Percentiles rank a stretch among this genome's conserved stretches.
phyloP scores from a whole-genome alignment of 2,797 vertebrate species.

The Gobionotothen gibberifrons region DNA sequence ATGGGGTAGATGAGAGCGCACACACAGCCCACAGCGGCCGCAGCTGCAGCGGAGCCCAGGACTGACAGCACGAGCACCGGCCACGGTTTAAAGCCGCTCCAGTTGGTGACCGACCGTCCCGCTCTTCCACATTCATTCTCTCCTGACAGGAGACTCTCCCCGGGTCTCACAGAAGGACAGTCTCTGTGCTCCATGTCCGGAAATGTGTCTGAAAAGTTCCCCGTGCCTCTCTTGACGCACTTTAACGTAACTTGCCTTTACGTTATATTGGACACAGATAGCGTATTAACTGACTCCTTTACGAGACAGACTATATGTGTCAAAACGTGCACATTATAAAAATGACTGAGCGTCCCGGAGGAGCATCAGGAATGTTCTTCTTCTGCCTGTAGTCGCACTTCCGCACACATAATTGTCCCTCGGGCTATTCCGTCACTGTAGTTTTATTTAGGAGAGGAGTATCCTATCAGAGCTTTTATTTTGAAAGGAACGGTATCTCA shows the following conservation, averaged over 20 bases:
- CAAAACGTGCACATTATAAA: fast-evolving
- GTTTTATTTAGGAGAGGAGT: not conserved
- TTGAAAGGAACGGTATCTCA: not conserved
- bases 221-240: not conserved
- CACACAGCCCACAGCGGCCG: slow-evolving; percentile 67
- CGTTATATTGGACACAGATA: not conserved
- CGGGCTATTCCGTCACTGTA: slow-evolving; percentile 4
- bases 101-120: not conserved
- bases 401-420: slow-evolving; percentile 45
- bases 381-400: slow-evolving; percentile 25
- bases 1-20: slow-evolving; percentile 79
- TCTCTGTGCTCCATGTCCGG: not conserved
- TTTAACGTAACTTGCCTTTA: too few species aligned
- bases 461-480: slow-evolving; percentile 21
- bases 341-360: too few species aligned
- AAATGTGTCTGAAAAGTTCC: not conserved
- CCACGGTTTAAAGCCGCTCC: slow-evolving; percentile 51
- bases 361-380: not conserved
- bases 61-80: slow-evolving; percentile 58
- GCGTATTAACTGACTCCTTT: not conserved
- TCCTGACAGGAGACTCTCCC: not conserved
- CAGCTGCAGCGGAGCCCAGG: slow-evolving; percentile 59
- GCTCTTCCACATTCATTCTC: not conserved
- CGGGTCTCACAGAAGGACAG: not conserved
- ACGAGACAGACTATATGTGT: not conserved